Conservation (phyloP, 2,797 vertebrate species). For the Premnoplex brunnescens region DNA sequence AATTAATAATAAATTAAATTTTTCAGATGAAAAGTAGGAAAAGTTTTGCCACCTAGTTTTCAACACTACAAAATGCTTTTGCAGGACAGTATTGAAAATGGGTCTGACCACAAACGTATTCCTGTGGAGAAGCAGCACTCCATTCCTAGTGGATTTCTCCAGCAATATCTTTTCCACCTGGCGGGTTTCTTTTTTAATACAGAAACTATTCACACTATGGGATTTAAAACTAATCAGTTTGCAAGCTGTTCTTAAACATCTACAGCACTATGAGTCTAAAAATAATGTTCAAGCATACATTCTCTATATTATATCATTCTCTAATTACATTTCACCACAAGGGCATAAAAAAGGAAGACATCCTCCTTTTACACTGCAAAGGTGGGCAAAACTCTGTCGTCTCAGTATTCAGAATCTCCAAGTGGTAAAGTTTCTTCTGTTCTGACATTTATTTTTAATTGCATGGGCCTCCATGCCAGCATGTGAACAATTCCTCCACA, state of each 20-base stretch:
- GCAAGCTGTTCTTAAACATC: conserved; percentile 36
- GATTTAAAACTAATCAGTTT: conserved; percentile 46
- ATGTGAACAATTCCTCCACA: rapidly evolving
- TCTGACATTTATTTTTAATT: background rate
- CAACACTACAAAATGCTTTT: background rate
- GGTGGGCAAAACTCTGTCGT: background rate
- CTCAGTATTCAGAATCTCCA: background rate
- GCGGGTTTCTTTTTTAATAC: background rate
- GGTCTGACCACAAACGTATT: background rate
- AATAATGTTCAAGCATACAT: conserved; percentile 6
- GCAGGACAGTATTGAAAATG: background rate
- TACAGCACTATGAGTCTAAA: background rate
- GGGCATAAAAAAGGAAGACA: background rate
- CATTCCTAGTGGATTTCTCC: background rate
- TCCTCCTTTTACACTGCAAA: background rate
- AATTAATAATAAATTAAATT: background rate
- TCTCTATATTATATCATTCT: background rate
- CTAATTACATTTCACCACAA: conserved; percentile 16
- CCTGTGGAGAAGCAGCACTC: background rate
- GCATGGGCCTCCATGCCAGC: background rate
- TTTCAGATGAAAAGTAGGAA: background rate
- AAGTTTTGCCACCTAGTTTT: background rate
- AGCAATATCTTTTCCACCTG: conserved; percentile 11
- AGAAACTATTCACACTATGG: background rate
- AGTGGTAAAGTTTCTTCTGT: background rate